These are phyloP conservation scores for Adoxophyes honmai DNA, from an alignment of 1,140 invertebrate genomes.

Conservation along the genomic window DNA sequence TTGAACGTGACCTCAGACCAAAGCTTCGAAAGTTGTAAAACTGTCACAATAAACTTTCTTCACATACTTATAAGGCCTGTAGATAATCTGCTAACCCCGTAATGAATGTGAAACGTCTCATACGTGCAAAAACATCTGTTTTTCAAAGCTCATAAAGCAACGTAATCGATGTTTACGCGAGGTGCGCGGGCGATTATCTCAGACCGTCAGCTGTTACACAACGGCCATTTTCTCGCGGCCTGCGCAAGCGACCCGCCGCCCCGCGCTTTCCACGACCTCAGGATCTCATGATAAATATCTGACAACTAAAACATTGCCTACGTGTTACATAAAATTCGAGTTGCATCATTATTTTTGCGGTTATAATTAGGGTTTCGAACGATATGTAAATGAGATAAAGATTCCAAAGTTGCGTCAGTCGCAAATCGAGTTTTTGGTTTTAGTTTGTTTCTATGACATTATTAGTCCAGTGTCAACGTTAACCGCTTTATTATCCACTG, in stretches of 20 bases:
- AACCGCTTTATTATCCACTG: background rate
- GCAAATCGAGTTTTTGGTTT: background rate
- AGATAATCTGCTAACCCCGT: no score
- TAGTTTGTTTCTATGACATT: background rate
- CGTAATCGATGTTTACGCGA: background rate
- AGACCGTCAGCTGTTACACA: conserved; percentile 23
- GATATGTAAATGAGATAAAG: conserved; percentile 10
- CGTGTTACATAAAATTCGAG: conserved; percentile 5
- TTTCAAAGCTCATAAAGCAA: background rate
- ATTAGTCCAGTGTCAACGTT: background rate
- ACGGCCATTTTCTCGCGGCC: conserved; percentile 28
- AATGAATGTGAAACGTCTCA: no score
- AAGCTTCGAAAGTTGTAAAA: no score
- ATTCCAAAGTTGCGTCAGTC: background rate
- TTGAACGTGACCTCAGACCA: no score
- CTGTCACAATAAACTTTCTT: no score
- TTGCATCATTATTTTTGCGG: conserved; percentile 11
- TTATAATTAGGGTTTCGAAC: conserved; percentile 8
- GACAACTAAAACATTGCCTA: conserved; percentile 3
- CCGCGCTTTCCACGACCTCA: conserved; percentile 35
- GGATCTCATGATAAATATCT: conserved; percentile 11
- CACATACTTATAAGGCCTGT: no score
- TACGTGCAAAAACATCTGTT: background rate
- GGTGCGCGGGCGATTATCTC: conserved; percentile 5
- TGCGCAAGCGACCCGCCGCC: conserved; percentile 21